A percentile compares a stretch with the other conserved stretches of the same genome.
These are phyloP conservation scores for Elymnias hypermnestra DNA, from an alignment of 1,140 invertebrate genomes.

Conservation along the genomic window DNA sequence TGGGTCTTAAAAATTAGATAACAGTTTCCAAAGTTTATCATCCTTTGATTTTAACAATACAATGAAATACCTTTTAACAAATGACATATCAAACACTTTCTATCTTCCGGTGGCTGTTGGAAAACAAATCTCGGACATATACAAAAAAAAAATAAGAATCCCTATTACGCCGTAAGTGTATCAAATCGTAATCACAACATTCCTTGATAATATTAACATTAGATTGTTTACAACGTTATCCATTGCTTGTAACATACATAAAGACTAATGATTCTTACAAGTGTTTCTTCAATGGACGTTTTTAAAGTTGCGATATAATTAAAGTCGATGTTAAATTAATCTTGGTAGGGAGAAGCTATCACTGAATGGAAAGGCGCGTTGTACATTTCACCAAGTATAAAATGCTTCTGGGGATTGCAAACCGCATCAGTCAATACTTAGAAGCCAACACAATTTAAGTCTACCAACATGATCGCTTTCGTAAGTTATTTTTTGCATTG, in stretches of 20 bases:
- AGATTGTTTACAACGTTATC: not conserved
- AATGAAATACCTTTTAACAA: no score
- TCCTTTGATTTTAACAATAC: no score
- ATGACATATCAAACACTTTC: slow-evolving; percentile 13
- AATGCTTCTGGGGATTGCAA: slow-evolving; percentile 44
- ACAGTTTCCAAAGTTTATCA: not conserved
- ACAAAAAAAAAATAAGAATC: slow-evolving; percentile 34
- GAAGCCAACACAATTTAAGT: slow-evolving; percentile 54
- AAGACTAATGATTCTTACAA: not conserved
- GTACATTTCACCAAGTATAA: slow-evolving; percentile 71
- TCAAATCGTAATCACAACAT: slow-evolving; percentile 11
- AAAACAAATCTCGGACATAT: slow-evolving; percentile 35
- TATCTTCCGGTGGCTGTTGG: slow-evolving; percentile 6
- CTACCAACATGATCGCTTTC: slow-evolving; percentile 66
- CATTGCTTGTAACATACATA: not conserved
- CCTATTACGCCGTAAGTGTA: slow-evolving; percentile 18
- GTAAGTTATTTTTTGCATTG: slow-evolving; percentile 42
- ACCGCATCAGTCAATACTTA: slow-evolving; percentile 59
- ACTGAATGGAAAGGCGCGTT: slow-evolving; percentile 62
- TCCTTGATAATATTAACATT: not conserved
- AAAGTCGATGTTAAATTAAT: no score
- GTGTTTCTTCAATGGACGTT: no score
- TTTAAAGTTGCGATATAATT: no score
- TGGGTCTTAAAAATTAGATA: no score
- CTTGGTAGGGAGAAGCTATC: slow-evolving; percentile 45